phyloP scores from a whole-genome alignment of 2,113 vertebrate genomes.

The Murina feae region DNA sequence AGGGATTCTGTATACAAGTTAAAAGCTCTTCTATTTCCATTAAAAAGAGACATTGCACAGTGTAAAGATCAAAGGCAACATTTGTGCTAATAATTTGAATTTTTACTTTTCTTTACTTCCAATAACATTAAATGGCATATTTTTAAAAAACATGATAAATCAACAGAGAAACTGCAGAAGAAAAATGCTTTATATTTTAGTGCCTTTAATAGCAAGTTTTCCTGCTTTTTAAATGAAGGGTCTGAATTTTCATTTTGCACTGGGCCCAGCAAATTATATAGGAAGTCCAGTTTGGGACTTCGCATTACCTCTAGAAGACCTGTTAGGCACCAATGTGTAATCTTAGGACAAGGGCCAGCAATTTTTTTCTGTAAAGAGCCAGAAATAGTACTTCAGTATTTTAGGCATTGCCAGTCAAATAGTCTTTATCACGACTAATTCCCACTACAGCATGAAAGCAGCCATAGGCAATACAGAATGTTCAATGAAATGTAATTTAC shows the following conservation, averaged over 20 bases:
- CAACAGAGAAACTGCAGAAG: background rate
- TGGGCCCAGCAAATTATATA: background rate
- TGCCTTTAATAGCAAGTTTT: background rate
- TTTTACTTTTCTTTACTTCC: slow-evolving; percentile 42
- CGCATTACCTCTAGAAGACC: background rate
- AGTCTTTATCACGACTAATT: background rate
- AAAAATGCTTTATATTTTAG: background rate
- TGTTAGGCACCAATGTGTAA: background rate
- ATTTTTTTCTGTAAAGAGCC: background rate
- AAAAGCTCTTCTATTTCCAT: slow-evolving; percentile 7
- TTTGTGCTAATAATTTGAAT: slow-evolving; percentile 11
- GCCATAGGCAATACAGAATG: background rate
- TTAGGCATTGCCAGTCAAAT: background rate
- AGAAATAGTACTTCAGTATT: background rate
- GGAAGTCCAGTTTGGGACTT: background rate
- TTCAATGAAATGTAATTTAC: background rate
- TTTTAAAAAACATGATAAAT: background rate
- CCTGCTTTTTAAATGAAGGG: background rate
- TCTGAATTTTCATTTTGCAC: slow-evolving; percentile 6
- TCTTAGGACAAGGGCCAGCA: background rate
- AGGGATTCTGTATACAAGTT: background rate
- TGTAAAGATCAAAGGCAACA: slow-evolving; percentile 19
- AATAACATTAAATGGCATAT: slow-evolving; percentile 14
- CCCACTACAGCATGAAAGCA: background rate
- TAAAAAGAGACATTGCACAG: slow-evolving; percentile 19